A percentile compares a stretch with the other conserved stretches of the same genome.
These are phyloP conservation scores for Octopus bimaculoides DNA, from an alignment of 1,140 invertebrate species.

Conservation along the genomic window DNA sequence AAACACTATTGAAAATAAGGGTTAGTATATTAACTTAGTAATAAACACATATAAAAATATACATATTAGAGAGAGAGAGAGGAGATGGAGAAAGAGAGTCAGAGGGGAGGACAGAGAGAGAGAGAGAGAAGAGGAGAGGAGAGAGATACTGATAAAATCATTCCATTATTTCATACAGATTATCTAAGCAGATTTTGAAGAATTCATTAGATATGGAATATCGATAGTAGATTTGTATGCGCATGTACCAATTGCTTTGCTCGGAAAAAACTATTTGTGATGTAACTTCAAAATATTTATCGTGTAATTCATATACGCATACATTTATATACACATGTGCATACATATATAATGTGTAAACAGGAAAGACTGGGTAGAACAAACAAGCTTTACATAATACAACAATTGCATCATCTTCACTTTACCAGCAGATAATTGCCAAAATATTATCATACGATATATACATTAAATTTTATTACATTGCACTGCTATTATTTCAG, in stretches of 20 bases:
- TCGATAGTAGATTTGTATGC: too few relatives aligned
- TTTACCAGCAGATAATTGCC: background rate
- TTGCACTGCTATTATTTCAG: too few relatives aligned
- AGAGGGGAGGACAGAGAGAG: background rate
- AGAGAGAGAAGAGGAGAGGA: background rate
- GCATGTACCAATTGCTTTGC: too few relatives aligned
- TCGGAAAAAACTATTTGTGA: too few relatives aligned
- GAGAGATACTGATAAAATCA: background rate
- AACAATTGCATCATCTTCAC: background rate
- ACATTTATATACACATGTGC: background rate
- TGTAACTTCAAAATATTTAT: too few relatives aligned
- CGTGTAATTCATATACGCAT: background rate
- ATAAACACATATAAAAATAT: background rate
- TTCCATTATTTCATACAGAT: too few relatives aligned
- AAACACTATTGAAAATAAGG: too few relatives aligned
- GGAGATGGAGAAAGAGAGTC: background rate
- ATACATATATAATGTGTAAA: background rate
- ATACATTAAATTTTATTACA: too few relatives aligned
- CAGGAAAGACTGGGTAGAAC: background rate
- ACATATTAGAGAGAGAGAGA: background rate
- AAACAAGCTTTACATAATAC: background rate
- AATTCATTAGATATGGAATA: too few relatives aligned
- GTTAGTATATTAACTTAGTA: too few relatives aligned
- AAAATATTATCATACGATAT: too few relatives aligned
- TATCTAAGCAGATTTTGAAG: too few relatives aligned